Conservation (phyloP, 2,113 vertebrate genomes). For the Dasypus novemcinctus region DNA sequence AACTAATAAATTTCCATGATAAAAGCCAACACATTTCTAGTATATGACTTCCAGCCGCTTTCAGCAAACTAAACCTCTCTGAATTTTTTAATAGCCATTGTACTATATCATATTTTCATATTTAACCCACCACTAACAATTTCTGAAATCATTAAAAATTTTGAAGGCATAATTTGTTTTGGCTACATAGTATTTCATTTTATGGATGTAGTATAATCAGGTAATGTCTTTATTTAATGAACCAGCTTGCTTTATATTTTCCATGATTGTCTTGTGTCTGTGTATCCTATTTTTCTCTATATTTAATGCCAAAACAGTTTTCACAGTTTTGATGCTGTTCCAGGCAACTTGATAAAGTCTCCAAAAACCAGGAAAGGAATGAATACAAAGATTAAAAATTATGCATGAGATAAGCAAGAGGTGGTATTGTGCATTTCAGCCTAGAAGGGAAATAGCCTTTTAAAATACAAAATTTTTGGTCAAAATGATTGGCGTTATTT, state of each 20-base stretch:
- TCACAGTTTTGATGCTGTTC: background rate
- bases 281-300: background rate
- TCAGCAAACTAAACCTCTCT: background rate
- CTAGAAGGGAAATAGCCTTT: conserved; percentile 9
- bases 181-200: background rate
- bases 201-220: background rate
- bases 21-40: too few relatives aligned
- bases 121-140: background rate
- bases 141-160: background rate
- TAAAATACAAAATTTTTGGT: conserved; percentile 16
- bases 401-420: background rate
- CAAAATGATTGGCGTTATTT: background rate
- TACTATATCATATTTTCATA: background rate
- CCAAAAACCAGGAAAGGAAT: background rate
- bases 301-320: background rate
- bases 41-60: too few relatives aligned
- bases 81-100: background rate
- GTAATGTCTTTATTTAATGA: background rate
- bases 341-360: background rate
- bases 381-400: conserved; percentile 16
- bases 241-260: background rate
- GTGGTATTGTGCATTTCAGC: background rate
- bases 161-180: background rate
- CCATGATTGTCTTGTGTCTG: background rate
- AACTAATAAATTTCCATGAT: too few relatives aligned